Conservation (phyloP, 1,140 invertebrate species). For the Latrodectus geometricus region DNA sequence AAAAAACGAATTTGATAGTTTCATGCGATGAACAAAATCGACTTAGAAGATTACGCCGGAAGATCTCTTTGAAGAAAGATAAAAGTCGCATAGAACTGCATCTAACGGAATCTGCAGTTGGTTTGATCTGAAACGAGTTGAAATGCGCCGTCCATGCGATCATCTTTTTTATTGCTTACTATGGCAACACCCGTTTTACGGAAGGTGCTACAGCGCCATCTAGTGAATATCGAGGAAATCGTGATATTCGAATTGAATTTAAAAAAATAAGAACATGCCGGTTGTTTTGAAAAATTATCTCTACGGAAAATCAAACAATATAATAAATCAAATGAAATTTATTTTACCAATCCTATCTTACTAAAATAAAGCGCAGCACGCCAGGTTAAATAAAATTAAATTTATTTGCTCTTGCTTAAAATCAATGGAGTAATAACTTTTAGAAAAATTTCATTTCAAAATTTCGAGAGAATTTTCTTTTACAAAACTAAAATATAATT, state of each 20-base stretch:
- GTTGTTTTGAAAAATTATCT: too few relatives aligned
- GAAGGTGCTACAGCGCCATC: conserved; percentile 27
- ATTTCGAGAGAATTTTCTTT: too few relatives aligned
- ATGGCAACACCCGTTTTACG: conserved; percentile 14
- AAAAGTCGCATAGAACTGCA: conserved; percentile 11
- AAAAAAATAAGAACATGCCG: too few relatives aligned
- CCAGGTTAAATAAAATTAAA: too few relatives aligned
- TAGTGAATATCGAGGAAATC: neutral
- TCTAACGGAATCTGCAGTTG: conserved; percentile 34
- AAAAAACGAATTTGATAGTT: neutral
- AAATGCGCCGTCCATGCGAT: conserved; percentile 29
- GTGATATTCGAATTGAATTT: neutral
- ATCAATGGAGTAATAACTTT: too few relatives aligned
- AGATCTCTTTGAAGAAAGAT: neutral
- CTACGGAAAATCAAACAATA: too few relatives aligned
- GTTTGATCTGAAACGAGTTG: conserved; percentile 42
- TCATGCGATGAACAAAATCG: neutral
- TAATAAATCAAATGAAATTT: too few relatives aligned
- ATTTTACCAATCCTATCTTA: too few relatives aligned
- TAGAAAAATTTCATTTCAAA: too few relatives aligned
- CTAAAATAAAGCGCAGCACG: too few relatives aligned
- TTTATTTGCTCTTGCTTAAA: too few relatives aligned
- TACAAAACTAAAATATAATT: too few relatives aligned
- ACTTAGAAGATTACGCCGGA: conserved; percentile 23
- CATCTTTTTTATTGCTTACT: conserved; percentile 53